These are phyloP conservation scores for Andricus grossulariae DNA, from an alignment of 1,140 invertebrate genomes.

Conservation along the genomic window DNA sequence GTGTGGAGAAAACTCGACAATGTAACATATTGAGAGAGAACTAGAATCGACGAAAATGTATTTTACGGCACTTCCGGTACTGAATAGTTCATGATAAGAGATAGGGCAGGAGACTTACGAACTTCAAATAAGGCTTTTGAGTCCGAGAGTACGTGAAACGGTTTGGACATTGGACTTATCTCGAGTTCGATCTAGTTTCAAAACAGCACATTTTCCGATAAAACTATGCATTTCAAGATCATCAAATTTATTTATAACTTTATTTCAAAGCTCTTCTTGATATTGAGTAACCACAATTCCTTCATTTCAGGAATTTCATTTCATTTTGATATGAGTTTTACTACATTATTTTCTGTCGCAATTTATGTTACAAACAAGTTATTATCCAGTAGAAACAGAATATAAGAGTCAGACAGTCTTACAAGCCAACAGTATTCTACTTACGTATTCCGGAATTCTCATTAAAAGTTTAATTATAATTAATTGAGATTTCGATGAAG, in stretches of 20 bases:
- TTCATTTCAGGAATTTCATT: too few relatives aligned
- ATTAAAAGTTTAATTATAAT: too few relatives aligned
- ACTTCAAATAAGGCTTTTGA: background rate
- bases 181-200: slow-evolving; percentile 5
- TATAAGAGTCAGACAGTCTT: too few relatives aligned
- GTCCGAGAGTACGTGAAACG: slow-evolving; percentile 1
- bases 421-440: too few relatives aligned
- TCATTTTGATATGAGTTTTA: too few relatives aligned
- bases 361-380: too few relatives aligned
- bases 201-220: background rate
- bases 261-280: background rate
- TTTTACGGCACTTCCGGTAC: background rate
- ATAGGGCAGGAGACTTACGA: background rate
- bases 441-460: too few relatives aligned
- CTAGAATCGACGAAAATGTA: slow-evolving; percentile 3
- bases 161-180: background rate
- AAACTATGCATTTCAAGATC: background rate
- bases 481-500: too few relatives aligned
- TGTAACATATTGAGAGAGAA: slow-evolving; percentile 9
- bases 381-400: too few relatives aligned
- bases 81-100: slow-evolving; percentile 19
- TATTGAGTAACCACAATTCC: too few relatives aligned
- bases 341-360: too few relatives aligned
- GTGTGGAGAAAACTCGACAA: background rate
- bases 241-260: background rate